These are phyloP conservation scores for Labeo rohita DNA, from an alignment of 2,113 vertebrate genomes.

Conservation along the genomic window DNA sequence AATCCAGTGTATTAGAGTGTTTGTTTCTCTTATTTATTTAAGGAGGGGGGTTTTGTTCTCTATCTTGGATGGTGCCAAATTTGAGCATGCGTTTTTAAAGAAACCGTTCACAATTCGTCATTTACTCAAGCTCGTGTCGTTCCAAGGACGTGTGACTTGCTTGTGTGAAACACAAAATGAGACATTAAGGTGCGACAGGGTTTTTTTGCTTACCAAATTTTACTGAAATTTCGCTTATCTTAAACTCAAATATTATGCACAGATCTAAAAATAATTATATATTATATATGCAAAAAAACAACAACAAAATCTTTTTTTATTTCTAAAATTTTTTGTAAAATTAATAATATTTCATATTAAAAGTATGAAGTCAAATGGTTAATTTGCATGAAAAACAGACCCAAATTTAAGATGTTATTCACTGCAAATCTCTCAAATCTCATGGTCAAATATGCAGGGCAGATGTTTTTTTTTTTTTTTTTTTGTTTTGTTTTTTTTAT, in stretches of 20 bases:
- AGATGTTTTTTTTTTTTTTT: neutral
- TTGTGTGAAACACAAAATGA: neutral
- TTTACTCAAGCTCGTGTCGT: neutral
- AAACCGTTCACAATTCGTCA: neutral
- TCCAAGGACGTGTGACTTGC: neutral
- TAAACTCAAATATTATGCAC: neutral
- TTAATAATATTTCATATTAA: too few species aligned
- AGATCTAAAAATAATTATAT: neutral
- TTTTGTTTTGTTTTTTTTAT: neutral
- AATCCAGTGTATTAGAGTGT: constrained; percentile 84
- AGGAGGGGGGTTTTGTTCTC: constrained; percentile 72
- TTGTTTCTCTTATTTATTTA: constrained; percentile 91
- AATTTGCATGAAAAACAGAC: too few species aligned
- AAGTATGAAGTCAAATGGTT: too few species aligned
- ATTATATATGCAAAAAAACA: neutral
- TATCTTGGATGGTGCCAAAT: constrained; percentile 92
- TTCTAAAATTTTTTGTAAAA: too few species aligned
- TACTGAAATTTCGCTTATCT: neutral
- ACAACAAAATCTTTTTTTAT: too few species aligned
- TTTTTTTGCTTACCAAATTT: neutral
- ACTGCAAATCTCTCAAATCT: neutral
- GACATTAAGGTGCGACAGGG: neutral
- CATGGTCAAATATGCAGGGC: neutral
- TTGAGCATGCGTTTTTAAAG: constrained; percentile 70
- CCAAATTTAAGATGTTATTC: too few species aligned